phyloP scores from a whole-genome alignment of 1,140 invertebrate genomes.

The Bilobella aurantiaca region DNA sequence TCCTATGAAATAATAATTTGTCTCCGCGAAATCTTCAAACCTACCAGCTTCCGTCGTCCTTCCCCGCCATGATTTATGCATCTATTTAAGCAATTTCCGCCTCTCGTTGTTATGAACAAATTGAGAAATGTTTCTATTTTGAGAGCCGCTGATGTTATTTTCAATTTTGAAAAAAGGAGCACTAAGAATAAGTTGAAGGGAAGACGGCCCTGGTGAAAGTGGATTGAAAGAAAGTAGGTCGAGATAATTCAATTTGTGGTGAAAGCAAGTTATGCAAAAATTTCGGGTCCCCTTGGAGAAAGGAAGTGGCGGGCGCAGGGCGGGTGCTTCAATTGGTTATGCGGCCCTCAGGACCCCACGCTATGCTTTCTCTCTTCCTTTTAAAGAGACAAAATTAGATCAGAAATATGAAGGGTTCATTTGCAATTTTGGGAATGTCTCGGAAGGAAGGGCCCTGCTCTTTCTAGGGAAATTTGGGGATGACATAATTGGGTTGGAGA shows the following conservation, averaged over 20 bases:
- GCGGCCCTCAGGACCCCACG: too few relatives aligned
- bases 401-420: neutral
- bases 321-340: too few relatives aligned
- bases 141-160: neutral
- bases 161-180: neutral
- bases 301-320: neutral
- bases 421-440: neutral
- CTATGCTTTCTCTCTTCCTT: neutral
- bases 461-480: too few relatives aligned
- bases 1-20: too few relatives aligned
- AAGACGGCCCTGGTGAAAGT: neutral
- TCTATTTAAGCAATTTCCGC: too few relatives aligned
- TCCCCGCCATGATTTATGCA: too few relatives aligned
- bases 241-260: slow-evolving; percentile 1
- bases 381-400: neutral
- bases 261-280: slow-evolving; percentile 5
- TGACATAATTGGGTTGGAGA: neutral
- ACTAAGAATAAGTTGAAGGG: neutral
- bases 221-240: slow-evolving; percentile 2
- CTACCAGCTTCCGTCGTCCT: too few relatives aligned
- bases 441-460: neutral
- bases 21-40: too few relatives aligned
- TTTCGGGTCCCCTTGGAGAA: neutral
- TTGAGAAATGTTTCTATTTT: neutral
- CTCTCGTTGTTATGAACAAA: too few relatives aligned